These are phyloP conservation scores for Tamias sibiricus DNA, from an alignment of 2,113 vertebrate species.

Conservation along the genomic window DNA sequence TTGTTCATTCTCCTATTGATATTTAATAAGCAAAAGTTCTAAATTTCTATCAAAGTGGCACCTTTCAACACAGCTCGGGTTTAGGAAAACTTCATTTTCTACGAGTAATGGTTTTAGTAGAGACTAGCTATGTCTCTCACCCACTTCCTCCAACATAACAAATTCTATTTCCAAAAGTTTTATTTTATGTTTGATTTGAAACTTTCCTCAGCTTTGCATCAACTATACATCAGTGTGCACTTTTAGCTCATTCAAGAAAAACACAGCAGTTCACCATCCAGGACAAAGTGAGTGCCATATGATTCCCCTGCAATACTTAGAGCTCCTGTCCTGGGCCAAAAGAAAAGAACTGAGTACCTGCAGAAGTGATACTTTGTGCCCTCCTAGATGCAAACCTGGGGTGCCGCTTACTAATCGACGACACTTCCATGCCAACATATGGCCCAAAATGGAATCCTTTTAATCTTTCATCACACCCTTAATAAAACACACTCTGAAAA, in stretches of 20 bases:
- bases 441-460: background rate
- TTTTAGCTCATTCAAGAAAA: background rate
- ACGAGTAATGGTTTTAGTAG: background rate
- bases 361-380: rapidly evolving
- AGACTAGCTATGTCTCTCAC: background rate
- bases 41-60: background rate
- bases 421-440: background rate
- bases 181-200: background rate
- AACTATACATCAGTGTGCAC: background rate
- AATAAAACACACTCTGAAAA: background rate
- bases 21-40: slow-evolving; percentile 6
- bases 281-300: background rate
- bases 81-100: slow-evolving; percentile 17
- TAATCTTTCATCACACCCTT: background rate
- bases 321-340: background rate
- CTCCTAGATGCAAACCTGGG: background rate
- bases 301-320: background rate
- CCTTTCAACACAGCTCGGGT: background rate
- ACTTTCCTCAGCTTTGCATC: background rate
- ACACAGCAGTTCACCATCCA: background rate
- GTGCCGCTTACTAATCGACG: background rate
- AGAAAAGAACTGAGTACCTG: background rate
- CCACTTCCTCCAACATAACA: background rate
- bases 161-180: background rate
- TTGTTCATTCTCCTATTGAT: background rate